Evolutionary conservation across 1,140 invertebrate genomes (phyloP).

Genomic region (Drosophila kurseongensis): DNA sequence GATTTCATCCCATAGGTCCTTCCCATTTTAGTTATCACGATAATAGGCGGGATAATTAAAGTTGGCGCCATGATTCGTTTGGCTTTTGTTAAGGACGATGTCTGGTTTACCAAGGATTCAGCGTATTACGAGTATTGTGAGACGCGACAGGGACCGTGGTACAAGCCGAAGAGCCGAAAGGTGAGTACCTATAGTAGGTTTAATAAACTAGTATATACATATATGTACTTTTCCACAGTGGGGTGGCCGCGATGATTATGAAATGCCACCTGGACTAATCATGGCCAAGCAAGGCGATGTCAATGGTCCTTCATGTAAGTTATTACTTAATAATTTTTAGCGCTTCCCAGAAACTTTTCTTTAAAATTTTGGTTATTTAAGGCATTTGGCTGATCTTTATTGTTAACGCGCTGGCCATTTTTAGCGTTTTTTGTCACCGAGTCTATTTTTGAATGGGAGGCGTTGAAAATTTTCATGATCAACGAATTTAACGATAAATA

Average conservation of each 20-base stretch:
- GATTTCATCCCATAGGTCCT: neutral
- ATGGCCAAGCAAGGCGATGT: slow-evolving; percentile 35
- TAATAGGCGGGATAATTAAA: neutral
- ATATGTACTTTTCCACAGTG: neutral
- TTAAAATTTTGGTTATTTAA: too few species aligned
- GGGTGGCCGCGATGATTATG: slow-evolving; percentile 34
- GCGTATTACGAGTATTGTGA: slow-evolving; percentile 3
- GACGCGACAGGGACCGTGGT: slow-evolving; percentile 15
- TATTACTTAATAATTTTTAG: slow-evolving; percentile 6
- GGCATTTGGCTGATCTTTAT: too few species aligned
- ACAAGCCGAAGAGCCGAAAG: neutral
- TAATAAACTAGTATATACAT: neutral
- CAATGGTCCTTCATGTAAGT: slow-evolving; percentile 39
- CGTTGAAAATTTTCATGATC: slow-evolving; percentile 30
- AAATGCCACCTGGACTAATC: slow-evolving; percentile 31
- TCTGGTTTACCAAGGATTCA: slow-evolving; percentile 12
- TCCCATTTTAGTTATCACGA: neutral
- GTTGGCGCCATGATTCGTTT: neutral
- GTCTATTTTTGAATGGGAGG: slow-evolving; percentile 6
- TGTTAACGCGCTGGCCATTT: too few species aligned
- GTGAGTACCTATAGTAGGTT: neutral
- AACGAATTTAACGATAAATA: neutral
- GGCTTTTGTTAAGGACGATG: neutral
- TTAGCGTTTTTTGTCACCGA: neutral
- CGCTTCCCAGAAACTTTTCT: slow-evolving; percentile 26